Evolutionary conservation across 2,113 vertebrate genomes (phyloP), one percentile per base, ranked within the genome.

Genomic region (Lota lota): DNA sequence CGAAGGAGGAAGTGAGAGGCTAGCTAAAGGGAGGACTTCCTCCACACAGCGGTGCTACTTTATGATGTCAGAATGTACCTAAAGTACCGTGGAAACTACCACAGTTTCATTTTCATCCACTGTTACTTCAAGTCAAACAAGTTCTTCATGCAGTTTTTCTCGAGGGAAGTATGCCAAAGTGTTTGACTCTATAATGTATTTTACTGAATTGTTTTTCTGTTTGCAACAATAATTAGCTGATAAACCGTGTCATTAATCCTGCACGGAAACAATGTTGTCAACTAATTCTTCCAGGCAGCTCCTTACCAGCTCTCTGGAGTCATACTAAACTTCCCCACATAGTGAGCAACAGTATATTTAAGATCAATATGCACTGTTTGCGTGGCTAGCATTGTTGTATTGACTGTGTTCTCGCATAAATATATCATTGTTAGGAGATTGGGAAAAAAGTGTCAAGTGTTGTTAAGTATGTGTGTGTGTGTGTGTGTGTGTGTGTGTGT

Each of bases 41-140:
- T 88, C 36, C 93, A 94, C 94, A 85, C 92, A 79, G 93, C 95
- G 97, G 96, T 97, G 96, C 97, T 97, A 98, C 92, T 93, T 93
- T 92, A 89, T 94, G 91, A 93, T 93, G 61, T 88, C 90, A 92
- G 93, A 95, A 93, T 95, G 93, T 95, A 93, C 92, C 92, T 91
- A 89, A 78, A 66, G 63, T 84, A 63, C 67, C 74, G 75, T 62
- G 50, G 72, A 74, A 79, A 47, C 1, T 8, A 47, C 40, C 8
- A 3, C 28, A 47, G 11, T 47, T 47, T 47, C 7, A 47, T 47
- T 12, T 33, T 11, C 40, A 47, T 47, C 40, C 40, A 47, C 40
- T 47, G 40, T 47, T 14, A 12, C 7, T 47, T 47, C 40, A 47
- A 47, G 40, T 47, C 40, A 47, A 47, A 47, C 63, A 5, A 66